Evolutionary conservation across 2,888 invertebrate genomes (phyloP).

Genomic region (Operophtera brumata): DNA sequence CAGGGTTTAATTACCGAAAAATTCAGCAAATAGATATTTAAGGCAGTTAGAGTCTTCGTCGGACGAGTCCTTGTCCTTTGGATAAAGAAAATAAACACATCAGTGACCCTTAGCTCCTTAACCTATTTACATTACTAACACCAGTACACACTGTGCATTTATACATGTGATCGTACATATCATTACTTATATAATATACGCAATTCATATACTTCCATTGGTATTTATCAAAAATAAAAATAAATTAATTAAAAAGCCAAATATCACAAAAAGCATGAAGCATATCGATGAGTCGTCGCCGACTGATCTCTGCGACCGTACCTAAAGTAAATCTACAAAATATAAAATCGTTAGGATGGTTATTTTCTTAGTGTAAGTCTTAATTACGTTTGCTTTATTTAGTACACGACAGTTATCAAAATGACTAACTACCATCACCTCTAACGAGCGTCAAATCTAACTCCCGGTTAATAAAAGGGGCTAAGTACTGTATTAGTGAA

Average conservation of each 20-base stretch:
- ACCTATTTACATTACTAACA: slow-evolving; percentile 26
- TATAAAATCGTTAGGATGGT: slow-evolving; percentile 23
- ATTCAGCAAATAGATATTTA: slow-evolving; percentile 85
- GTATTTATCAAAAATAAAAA: slow-evolving; percentile 42
- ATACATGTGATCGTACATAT: slow-evolving; percentile 41
- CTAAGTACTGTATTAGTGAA: slow-evolving; percentile 56
- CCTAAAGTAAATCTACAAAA: slow-evolving; percentile 22
- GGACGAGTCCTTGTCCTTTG: slow-evolving; percentile 73
- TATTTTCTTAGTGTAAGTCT: slow-evolving; percentile 21
- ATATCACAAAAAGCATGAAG: slow-evolving; percentile 76
- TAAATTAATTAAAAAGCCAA: slow-evolving; percentile 74
- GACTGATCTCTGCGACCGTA: slow-evolving; percentile 28
- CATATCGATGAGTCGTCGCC: slow-evolving; percentile 44
- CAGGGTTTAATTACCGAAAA: slow-evolving; percentile 80
- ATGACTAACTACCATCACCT: slow-evolving; percentile 69
- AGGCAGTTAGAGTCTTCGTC: slow-evolving; percentile 84
- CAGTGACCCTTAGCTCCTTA: slow-evolving; percentile 43
- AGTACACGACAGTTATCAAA: slow-evolving; percentile 33
- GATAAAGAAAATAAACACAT: slow-evolving; percentile 64
- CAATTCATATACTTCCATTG: slow-evolving; percentile 36
- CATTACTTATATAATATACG: slow-evolving; percentile 30
- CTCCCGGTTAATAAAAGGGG: slow-evolving; percentile 48
- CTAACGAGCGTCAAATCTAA: slow-evolving; percentile 60
- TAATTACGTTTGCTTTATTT: slow-evolving; percentile 35
- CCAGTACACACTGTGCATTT: slow-evolving; percentile 40